Conservation (phyloP, 2,888 invertebrate genomes). For the Aleiodes alternator region DNA sequence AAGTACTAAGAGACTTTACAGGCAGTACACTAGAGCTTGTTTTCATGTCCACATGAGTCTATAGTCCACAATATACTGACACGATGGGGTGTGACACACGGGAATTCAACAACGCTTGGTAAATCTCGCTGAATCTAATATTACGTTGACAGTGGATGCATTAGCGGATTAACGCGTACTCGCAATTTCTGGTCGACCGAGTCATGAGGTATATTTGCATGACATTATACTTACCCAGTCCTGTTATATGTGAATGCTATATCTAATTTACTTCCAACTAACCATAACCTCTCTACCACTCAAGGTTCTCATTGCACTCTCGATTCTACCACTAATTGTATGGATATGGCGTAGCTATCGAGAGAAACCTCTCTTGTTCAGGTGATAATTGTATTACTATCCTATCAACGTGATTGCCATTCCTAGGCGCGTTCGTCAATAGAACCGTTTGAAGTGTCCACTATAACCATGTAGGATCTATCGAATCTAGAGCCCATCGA, state of each 20-base stretch:
- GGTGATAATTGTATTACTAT: slow-evolving; percentile 74
- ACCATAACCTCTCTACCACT: slow-evolving; percentile 46
- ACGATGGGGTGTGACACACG: slow-evolving; percentile 24
- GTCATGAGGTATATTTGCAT: slow-evolving; percentile 73
- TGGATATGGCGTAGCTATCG: slow-evolving; percentile 66
- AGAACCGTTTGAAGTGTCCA: slow-evolving; percentile 67
- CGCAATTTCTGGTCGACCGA: slow-evolving; percentile 67
- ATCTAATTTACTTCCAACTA: slow-evolving; percentile 36
- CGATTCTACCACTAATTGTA: slow-evolving; percentile 71
- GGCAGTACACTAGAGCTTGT: slow-evolving; percentile 1
- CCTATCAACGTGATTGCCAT: slow-evolving; percentile 74
- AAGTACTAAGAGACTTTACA: neutral
- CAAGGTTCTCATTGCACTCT: slow-evolving; percentile 53
- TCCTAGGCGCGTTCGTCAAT: slow-evolving; percentile 65
- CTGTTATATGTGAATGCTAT: slow-evolving; percentile 30
- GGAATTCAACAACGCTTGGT: slow-evolving; percentile 36
- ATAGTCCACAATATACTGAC: slow-evolving; percentile 23
- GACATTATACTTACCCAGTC: slow-evolving; percentile 66
- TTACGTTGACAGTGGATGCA: slow-evolving; percentile 67
- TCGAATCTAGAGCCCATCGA: slow-evolving; percentile 31
- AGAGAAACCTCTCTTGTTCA: slow-evolving; percentile 63
- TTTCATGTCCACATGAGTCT: slow-evolving; percentile 37
- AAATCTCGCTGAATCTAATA: slow-evolving; percentile 68
- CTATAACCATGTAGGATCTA: slow-evolving; percentile 26
- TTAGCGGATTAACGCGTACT: slow-evolving; percentile 73